These are phyloP conservation scores for Pelusios castaneus DNA, from an alignment of 2,113 vertebrate species.

Conservation along the genomic window DNA sequence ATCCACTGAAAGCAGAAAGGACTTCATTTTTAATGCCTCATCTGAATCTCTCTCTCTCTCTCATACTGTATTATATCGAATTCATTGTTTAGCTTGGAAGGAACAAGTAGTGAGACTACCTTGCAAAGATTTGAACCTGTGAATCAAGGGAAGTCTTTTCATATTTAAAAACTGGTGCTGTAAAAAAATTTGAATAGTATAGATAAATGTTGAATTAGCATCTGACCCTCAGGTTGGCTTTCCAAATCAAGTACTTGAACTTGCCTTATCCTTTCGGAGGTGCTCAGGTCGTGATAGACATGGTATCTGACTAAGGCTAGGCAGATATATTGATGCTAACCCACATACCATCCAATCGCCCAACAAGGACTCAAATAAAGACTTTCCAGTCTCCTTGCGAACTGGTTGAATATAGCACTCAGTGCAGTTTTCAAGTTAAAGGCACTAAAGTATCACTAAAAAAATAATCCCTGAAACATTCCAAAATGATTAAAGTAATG, in stretches of 20 bases:
- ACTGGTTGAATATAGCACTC: not conserved
- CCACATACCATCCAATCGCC: not conserved
- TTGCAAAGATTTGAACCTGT: not conserved
- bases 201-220: not conserved
- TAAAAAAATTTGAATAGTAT: not conserved
- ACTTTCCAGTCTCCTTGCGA: not conserved
- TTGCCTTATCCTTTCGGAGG: not conserved
- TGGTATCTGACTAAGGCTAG: not conserved
- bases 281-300: not conserved
- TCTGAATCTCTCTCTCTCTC: not conserved
- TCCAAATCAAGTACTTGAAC: not conserved
- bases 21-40: slow-evolving; percentile 40
- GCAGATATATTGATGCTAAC: not conserved
- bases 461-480: not conserved
- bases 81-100: no score
- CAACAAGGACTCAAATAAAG: not conserved
- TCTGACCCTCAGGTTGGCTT: slow-evolving; percentile 9
- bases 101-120: not conserved
- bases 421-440: not conserved
- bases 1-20: not conserved
- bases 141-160: no score
- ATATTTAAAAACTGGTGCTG: not conserved
- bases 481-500: not conserved
- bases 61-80: no score
- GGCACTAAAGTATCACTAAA: not conserved